Evolutionary conservation across 2,113 vertebrate species (phyloP).

Genomic region (Callipepla californica): DNA sequence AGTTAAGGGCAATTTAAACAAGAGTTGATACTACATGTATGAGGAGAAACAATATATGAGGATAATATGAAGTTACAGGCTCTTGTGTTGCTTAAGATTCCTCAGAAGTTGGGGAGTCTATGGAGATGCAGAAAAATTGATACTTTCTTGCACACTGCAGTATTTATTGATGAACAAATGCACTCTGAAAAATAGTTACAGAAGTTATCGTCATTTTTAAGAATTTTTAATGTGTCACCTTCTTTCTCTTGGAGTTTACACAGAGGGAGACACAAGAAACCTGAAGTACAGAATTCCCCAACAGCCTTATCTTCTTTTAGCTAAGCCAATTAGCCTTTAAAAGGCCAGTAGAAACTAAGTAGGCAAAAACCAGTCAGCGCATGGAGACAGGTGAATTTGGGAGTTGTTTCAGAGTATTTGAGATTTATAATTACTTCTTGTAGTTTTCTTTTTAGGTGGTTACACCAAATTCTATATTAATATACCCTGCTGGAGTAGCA

Average conservation of each 20-base stretch:
- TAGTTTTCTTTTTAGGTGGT: background rate
- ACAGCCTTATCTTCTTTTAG: background rate
- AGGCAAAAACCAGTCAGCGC: background rate
- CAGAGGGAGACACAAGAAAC: background rate
- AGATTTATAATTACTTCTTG: background rate
- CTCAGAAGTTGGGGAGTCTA: background rate
- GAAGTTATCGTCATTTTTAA: background rate
- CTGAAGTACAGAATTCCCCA: background rate
- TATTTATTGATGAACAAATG: background rate
- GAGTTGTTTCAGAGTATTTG: background rate
- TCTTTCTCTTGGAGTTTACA: background rate
- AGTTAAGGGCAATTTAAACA: background rate
- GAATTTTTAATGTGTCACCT: background rate
- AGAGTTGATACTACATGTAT: background rate
- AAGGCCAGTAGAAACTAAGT: background rate
- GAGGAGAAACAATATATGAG: background rate
- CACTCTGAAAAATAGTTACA: background rate
- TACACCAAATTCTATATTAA: background rate
- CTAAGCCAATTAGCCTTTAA: background rate
- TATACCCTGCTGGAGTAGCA: background rate
- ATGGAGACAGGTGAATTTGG: background rate
- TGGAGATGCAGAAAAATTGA: background rate
- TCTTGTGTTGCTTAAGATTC: background rate
- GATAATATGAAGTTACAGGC: background rate
- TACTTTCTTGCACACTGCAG: fast-evolving